These are phyloP conservation scores for Phaenicophaeus curvirostris DNA, from an alignment of 2,797 vertebrate genomes.

Conservation along the genomic window DNA sequence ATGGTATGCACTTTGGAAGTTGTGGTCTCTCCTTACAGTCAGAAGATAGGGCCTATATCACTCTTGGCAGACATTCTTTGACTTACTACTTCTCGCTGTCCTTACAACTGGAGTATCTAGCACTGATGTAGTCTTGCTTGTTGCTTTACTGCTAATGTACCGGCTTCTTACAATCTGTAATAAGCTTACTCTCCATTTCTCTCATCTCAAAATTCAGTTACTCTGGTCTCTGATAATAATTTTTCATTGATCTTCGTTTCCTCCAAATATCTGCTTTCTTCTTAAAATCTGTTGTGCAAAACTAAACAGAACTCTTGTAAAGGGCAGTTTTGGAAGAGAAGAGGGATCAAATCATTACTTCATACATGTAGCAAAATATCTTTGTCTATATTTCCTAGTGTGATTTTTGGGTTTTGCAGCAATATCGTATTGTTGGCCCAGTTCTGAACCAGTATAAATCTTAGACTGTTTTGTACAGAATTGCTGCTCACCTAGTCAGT, in stretches of 20 bases:
- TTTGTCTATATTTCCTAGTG: background rate
- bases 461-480: background rate
- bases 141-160: background rate
- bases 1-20: background rate
- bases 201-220: background rate
- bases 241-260: background rate
- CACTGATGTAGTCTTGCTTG: background rate
- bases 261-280: background rate
- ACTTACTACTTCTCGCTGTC: background rate
- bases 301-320: background rate
- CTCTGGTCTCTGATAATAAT: background rate
- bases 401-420: background rate
- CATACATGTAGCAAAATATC: too few relatives aligned
- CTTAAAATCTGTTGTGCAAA: background rate
- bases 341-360: background rate
- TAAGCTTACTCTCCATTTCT: background rate
- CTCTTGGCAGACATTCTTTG: background rate
- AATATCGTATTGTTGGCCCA: background rate
- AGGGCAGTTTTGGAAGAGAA: background rate
- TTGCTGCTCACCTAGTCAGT: background rate
- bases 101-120: background rate
- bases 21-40: background rate
- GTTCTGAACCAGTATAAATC: background rate
- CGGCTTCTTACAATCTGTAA: background rate
- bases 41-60: background rate